phyloP scores from a whole-genome alignment of 2,113 vertebrate genomes.

The Malurus melanocephalus region DNA sequence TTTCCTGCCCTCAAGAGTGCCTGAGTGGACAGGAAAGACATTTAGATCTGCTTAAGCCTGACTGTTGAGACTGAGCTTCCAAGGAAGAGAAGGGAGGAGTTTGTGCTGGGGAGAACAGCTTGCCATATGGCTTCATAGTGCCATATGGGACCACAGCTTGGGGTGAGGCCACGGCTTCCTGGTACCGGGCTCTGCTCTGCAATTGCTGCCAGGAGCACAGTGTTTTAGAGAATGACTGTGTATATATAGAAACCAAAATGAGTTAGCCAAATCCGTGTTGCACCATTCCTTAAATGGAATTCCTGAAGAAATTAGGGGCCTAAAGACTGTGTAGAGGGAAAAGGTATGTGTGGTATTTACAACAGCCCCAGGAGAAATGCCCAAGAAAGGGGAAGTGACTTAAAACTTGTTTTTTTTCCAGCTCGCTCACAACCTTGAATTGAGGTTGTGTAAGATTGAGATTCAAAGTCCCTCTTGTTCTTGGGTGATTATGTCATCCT shows the following conservation, averaged over 20 bases:
- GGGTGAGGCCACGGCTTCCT: not conserved
- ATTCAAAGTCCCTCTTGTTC: not conserved
- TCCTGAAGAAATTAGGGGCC: not conserved
- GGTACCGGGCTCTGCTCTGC: not conserved
- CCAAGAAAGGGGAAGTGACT: not conserved
- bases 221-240: not conserved
- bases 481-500: not conserved
- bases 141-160: slow-evolving; percentile 21
- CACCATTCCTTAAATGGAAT: slow-evolving; percentile 8
- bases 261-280: not conserved
- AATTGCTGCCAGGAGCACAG: not conserved
- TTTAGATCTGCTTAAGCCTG: not conserved
- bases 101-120: not conserved
- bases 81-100: not conserved
- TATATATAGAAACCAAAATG: not conserved
- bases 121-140: not conserved
- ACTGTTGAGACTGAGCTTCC: not conserved
- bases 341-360: not conserved
- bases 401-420: not conserved
- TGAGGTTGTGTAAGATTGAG: not conserved
- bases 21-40: not conserved
- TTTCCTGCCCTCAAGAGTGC: not conserved
- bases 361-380: not conserved
- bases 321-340: not conserved
- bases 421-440: not conserved